Percentiles rank a stretch among this genome's conserved stretches.
These are phyloP conservation scores for Diprion similis DNA, from an alignment of 1,140 invertebrate species.

Conservation along the genomic window DNA sequence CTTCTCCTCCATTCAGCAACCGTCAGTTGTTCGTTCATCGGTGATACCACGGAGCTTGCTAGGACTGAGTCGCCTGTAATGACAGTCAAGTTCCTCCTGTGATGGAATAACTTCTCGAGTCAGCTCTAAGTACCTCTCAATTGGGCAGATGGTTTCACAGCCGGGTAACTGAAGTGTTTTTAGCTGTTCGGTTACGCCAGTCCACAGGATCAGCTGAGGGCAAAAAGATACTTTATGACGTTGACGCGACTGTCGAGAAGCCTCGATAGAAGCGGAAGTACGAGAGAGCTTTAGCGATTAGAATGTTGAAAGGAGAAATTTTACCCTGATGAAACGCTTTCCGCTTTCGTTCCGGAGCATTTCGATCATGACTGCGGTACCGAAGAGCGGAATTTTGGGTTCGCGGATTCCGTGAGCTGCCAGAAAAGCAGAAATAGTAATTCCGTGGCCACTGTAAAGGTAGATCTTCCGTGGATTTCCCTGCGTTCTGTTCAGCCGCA, in stretches of 20 bases:
- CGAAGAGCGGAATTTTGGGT: conserved; percentile 69
- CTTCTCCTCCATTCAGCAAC: background rate
- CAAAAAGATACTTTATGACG: conserved; percentile 4
- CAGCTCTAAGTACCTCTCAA: conserved; percentile 37
- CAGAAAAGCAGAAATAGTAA: conserved; percentile 70
- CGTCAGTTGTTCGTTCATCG: background rate
- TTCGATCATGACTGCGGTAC: conserved; percentile 70
- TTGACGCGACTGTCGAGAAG: background rate
- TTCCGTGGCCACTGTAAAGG: conserved; percentile 72
- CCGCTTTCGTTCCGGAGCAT: conserved; percentile 59
- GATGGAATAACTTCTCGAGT: conserved; percentile 1
- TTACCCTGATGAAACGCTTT: conserved; percentile 57
- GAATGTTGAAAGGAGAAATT: conserved; percentile 19
- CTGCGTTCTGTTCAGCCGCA: conserved; percentile 6
- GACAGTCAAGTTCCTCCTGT: conserved; percentile 8
- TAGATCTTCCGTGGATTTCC: conserved; percentile 59
- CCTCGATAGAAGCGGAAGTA: background rate
- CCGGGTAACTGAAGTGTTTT: conserved; percentile 62
- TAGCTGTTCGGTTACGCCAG: conserved; percentile 58
- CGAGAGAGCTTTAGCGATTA: background rate
- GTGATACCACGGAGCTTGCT: background rate
- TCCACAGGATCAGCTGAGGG: conserved; percentile 62
- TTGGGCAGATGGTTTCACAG: conserved; percentile 63
- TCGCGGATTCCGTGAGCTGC: conserved; percentile 70
- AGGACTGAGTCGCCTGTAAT: background rate